Evolutionary conservation across 64 coral and sea anemone genomes (phyloP).

Genomic region (Pachyseris speciosa): DNA sequence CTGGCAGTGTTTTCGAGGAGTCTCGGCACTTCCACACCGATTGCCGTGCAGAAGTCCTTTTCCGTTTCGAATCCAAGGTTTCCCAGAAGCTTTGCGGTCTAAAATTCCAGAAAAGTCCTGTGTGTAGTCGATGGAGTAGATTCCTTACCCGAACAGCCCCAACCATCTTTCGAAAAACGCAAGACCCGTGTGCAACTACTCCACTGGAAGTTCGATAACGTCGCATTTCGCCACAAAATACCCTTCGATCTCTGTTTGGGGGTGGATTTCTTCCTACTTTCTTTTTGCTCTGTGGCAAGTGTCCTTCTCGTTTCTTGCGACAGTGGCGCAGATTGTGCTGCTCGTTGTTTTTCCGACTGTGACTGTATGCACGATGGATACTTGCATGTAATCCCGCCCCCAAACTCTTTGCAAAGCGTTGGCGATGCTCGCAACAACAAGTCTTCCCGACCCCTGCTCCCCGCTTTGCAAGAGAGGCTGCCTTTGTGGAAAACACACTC

Average conservation of each 20-base stretch:
- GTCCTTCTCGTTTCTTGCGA: constrained; percentile 27
- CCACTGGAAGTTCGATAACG: constrained; percentile 30
- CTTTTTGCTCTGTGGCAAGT: too few species aligned
- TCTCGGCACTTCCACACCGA: too few species aligned
- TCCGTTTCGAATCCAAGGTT: too few species aligned
- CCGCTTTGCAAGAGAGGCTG: neutral
- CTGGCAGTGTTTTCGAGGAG: constrained; percentile 22
- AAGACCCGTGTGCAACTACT: neutral
- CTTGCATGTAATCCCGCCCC: neutral
- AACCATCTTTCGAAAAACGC: neutral
- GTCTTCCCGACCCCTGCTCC: neutral
- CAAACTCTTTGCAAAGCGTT: neutral
- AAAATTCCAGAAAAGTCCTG: too few species aligned
- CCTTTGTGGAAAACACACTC: too few species aligned
- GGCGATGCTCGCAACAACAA: neutral
- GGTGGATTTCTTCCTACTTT: too few species aligned
- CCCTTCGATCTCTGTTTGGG: neutral
- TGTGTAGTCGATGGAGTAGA: too few species aligned
- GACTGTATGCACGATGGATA: neutral
- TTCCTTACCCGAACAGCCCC: too few species aligned
- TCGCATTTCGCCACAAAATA: constrained; percentile 39
- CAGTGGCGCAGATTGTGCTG: neutral
- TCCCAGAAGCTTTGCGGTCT: constrained; percentile 1
- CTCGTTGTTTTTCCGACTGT: neutral
- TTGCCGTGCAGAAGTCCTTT: too few species aligned